Percentiles rank a stretch among this genome's conserved stretches.
phyloP scores from a whole-genome alignment of 1,140 invertebrate genomes.

The Brachystomella parvula region DNA sequence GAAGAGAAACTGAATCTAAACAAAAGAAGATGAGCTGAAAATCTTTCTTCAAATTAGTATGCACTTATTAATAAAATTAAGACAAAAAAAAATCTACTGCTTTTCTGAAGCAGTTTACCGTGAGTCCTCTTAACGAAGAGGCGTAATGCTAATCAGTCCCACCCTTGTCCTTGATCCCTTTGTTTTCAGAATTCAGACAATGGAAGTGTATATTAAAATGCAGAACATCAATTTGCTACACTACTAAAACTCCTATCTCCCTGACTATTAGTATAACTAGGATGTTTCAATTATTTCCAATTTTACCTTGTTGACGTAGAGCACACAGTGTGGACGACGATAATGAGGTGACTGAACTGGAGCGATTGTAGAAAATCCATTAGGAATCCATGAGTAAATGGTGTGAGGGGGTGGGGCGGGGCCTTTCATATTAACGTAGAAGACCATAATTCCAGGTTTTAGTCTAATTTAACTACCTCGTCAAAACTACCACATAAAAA shows the following conservation, averaged over 20 bases:
- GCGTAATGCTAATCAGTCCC: neutral
- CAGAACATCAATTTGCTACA: neutral
- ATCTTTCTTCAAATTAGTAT: too few species aligned
- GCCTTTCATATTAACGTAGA: neutral
- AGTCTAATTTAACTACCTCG: neutral
- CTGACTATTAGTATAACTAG: too few species aligned
- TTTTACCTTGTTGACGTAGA: conserved; percentile 8
- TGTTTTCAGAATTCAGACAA: neutral
- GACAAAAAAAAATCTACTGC: too few species aligned
- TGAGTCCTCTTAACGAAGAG: too few species aligned
- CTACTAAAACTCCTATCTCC: too few species aligned
- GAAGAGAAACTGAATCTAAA: too few species aligned
- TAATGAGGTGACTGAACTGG: neutral
- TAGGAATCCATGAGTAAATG: neutral
- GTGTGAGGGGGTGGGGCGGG: neutral
- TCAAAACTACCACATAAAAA: neutral
- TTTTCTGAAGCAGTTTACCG: too few species aligned
- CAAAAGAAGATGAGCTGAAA: too few species aligned
- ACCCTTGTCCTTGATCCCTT: neutral
- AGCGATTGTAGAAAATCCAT: neutral
- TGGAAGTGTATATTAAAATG: neutral
- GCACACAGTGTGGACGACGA: neutral
- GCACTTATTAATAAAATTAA: too few species aligned
- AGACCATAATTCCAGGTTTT: conserved; percentile 4
- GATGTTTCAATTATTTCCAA: too few species aligned